phyloP scores from a whole-genome alignment of 92 coral and sea anemone species.

The Siderastrea siderea region DNA sequence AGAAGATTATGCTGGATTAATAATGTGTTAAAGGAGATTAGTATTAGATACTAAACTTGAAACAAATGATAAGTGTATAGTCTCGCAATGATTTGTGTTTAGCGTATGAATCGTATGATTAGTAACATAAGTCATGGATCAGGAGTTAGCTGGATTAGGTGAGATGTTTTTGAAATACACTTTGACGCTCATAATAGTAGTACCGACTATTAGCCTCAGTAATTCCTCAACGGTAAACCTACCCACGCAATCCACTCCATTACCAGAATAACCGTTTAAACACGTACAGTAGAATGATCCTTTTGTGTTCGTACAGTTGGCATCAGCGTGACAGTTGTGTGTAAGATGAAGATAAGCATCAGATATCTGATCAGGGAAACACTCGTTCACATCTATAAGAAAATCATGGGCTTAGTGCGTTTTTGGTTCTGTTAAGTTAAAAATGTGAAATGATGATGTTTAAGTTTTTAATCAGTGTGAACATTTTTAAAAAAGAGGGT shows the following conservation, averaged over 20 bases:
- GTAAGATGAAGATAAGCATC: slow-evolving; percentile 31
- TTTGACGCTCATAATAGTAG: background rate
- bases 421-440: too few relatives aligned
- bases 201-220: slow-evolving; percentile 41
- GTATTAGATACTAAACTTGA: background rate
- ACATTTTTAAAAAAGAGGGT: too few relatives aligned
- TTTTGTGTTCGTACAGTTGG: too few relatives aligned
- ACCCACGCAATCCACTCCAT: slow-evolving; percentile 41
- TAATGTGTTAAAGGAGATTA: background rate
- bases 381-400: background rate
- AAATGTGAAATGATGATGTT: too few relatives aligned
- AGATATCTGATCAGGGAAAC: background rate
- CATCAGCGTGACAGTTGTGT: slow-evolving; percentile 56
- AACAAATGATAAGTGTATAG: background rate
- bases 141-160: slow-evolving; percentile 20
- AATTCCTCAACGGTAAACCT: slow-evolving; percentile 38
- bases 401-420: too few relatives aligned
- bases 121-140: slow-evolving; percentile 1
- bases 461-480: too few relatives aligned
- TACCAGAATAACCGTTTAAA: too few relatives aligned
- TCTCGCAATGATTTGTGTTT: too few relatives aligned
- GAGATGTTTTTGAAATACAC: background rate
- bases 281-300: too few relatives aligned
- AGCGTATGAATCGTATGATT: background rate
- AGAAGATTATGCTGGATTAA: background rate